Conservation (phyloP, 2,113 vertebrate genomes). For the Eptatretus burgeri region DNA sequence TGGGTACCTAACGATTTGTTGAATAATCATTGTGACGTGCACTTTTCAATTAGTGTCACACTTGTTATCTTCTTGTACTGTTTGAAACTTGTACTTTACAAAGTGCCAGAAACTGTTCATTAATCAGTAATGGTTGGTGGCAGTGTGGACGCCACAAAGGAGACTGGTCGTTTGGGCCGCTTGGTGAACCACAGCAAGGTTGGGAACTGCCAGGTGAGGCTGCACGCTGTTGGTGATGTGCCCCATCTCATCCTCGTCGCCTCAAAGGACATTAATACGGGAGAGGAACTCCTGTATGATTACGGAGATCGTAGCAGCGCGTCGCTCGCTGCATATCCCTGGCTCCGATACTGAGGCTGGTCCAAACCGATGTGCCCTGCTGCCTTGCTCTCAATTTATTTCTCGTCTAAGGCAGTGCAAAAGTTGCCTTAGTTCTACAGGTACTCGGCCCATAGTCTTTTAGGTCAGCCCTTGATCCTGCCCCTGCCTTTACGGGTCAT, state of each 20-base stretch:
- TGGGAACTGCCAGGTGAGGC: constrained; percentile 67
- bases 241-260: constrained; percentile 78
- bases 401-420: too few species aligned
- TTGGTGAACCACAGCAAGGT: constrained; percentile 78
- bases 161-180: constrained; percentile 43
- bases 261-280: constrained; percentile 37
- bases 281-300: constrained; percentile 72
- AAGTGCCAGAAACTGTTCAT: background rate
- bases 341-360: constrained; percentile 18
- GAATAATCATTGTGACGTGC: background rate
- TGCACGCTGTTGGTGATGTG: constrained; percentile 41
- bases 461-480: too few species aligned
- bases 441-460: too few species aligned
- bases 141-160: constrained; percentile 66
- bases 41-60: background rate
- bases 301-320: constrained; percentile 69
- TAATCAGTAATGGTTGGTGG: background rate
- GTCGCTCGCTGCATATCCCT: constrained; percentile 49
- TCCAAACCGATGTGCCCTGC: too few species aligned
- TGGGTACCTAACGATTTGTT: background rate
- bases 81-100: background rate
- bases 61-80: background rate
- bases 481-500: too few species aligned
- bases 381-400: too few species aligned
- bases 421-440: too few species aligned